Conservation (phyloP, 2,113 vertebrate genomes). For the Triplophysa dalaica region DNA sequence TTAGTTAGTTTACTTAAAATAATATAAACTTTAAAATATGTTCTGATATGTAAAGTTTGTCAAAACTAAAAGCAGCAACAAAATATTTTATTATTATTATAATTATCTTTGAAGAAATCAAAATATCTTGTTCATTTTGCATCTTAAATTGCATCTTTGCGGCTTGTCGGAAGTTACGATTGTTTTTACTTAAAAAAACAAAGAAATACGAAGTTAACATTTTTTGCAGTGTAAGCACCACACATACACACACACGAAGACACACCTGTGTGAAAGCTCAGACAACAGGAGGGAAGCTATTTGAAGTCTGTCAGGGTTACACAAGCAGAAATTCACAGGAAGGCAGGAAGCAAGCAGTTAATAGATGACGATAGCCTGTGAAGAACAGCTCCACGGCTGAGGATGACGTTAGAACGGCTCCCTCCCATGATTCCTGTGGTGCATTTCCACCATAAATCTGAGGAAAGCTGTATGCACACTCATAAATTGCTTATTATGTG, state of each 20-base stretch:
- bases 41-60: too few species aligned
- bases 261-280: slow-evolving; percentile 23
- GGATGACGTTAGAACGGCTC: slow-evolving; percentile 19
- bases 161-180: background rate
- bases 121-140: too few species aligned
- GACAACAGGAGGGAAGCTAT: slow-evolving; percentile 34
- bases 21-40: too few species aligned
- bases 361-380: slow-evolving; percentile 23
- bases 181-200: background rate
- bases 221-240: slow-evolving; percentile 3
- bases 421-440: slow-evolving; percentile 22
- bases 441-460: background rate
- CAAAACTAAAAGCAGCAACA: too few species aligned
- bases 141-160: too few species aligned
- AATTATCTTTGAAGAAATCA: too few species aligned
- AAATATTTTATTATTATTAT: too few species aligned
- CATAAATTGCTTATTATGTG: slow-evolving; percentile 5
- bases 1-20: too few species aligned
- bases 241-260: background rate
- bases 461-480: background rate
- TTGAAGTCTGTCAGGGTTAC: slow-evolving; percentile 17
- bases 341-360: slow-evolving; percentile 29
- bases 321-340: slow-evolving; percentile 18
- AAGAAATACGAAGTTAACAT: background rate
- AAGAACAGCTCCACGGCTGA: slow-evolving; percentile 16